Evolutionary conservation across 2,797 vertebrate species (phyloP), one percentile per base, ranked within the genome.

Genomic region (Protosalanx chinensis): DNA sequence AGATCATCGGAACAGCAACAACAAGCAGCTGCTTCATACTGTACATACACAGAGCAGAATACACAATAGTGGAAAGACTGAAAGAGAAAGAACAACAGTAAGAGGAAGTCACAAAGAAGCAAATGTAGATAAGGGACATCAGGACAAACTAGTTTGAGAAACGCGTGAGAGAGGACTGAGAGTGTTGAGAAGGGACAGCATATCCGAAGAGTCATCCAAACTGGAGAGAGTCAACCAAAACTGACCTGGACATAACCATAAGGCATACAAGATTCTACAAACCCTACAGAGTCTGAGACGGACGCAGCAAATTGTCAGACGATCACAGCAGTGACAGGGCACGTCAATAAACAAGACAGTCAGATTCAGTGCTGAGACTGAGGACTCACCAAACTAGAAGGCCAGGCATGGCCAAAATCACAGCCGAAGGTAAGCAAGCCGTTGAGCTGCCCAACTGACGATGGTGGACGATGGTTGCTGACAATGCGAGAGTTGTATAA

Each of bases 381-480:
- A 68, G 49, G 20, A 67, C 16, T 75, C 72, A 67, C 72, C 75
- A 77, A 71, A 35, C 62, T 79, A 46, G 60, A 76, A 74, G 82
- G 71, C 37, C 79, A 83, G 76, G 79, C 72, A 91, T 91, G 90
- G 85, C 88, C 53, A 81, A 76, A 77, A 75, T 75, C 71, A 74
- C 79, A 10, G 15, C 76, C 56, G 88, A 92, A 92, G 91, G 91
- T 92, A 93, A 91, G 91, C 82, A 64, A 80, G 32, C 35, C 68
- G 68, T 0, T 64, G 67, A 63, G 70, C n/a, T 16, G 72, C 41
- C 20, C 8, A 3, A 29, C 33, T 66, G 53, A 30, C 20, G 23
- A 58, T 32, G 20, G 15, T 49, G 33, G 23, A 27, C 23, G 23
- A 29, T n/a, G 32, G 57, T 53, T 57, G 6, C 16, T 46, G 64